phyloP scores from a whole-genome alignment of 2,888 invertebrate species.

The Macaria liturata region DNA sequence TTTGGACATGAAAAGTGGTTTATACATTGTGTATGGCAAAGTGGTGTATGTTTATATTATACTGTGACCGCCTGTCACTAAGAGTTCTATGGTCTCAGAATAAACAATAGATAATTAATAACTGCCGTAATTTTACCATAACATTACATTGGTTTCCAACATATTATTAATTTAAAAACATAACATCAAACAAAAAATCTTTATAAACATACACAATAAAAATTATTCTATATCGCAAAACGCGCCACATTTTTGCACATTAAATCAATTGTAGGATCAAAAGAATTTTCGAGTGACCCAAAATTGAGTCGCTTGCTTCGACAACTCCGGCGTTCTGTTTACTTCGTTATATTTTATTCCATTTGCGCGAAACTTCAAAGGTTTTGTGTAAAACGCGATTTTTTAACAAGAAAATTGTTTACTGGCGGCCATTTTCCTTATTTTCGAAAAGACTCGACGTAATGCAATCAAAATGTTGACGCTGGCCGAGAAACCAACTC shows the following conservation, averaged over 20 bases:
- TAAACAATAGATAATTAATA: no score
- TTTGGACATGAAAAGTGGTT: no score
- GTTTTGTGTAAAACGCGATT: constrained; percentile 36
- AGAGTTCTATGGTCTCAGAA: no score
- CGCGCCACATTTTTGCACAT: constrained; percentile 29
- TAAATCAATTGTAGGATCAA: constrained; percentile 55
- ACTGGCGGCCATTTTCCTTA: constrained; percentile 20
- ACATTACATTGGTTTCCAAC: no score
- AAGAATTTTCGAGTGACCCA: constrained; percentile 39
- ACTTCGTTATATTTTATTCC: constrained; percentile 60
- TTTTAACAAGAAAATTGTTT: constrained; percentile 45
- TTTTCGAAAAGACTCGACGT: constrained; percentile 2
- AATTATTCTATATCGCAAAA: constrained; percentile 11
- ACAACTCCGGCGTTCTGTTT: constrained; percentile 38
- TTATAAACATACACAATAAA: no score
- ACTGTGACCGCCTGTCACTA: no score
- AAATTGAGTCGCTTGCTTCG: constrained; percentile 43
- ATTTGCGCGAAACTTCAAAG: constrained; percentile 49
- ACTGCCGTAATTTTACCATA: no score
- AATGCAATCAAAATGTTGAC: constrained; percentile 4
- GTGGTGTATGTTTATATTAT: no score
- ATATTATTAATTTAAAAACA: no score
- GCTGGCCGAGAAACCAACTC: constrained; percentile 1
- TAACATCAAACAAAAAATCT: no score
- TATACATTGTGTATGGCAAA: no score